Percentiles rank a stretch among this genome's conserved stretches.
Conservation (phyloP, 2,888 invertebrate genomes). For the Cantharis rufa region DNA sequence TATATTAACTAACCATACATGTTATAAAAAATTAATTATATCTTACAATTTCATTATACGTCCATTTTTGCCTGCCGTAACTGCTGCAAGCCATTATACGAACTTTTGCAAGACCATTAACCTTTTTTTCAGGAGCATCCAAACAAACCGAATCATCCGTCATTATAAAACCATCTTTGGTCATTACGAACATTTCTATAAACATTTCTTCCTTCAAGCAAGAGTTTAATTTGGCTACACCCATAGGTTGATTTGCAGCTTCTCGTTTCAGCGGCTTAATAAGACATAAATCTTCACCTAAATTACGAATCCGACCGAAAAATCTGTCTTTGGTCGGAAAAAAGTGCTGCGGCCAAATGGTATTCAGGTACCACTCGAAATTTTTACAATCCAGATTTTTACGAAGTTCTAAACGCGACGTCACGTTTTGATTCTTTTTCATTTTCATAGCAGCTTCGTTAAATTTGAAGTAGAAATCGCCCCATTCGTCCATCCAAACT, state of each 20-base stretch:
- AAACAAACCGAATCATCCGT: slow-evolving; percentile 87
- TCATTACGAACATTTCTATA: slow-evolving; percentile 74
- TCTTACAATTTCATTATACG: slow-evolving; percentile 59
- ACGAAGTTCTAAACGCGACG: slow-evolving; percentile 66
- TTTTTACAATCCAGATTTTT: slow-evolving; percentile 67
- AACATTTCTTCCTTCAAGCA: slow-evolving; percentile 66
- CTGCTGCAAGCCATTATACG: slow-evolving; percentile 75
- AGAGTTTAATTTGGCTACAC: slow-evolving; percentile 67
- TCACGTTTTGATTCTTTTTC: slow-evolving; percentile 66
- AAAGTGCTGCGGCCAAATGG: slow-evolving; percentile 96
- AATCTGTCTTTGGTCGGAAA: slow-evolving; percentile 86
- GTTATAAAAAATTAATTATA: background rate
- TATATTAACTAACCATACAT: background rate
- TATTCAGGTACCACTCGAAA: slow-evolving; percentile 91
- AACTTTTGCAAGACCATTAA: slow-evolving; percentile 59
- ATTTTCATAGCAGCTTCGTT: slow-evolving; percentile 70
- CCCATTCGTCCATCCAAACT: slow-evolving; percentile 99
- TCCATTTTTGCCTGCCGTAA: slow-evolving; percentile 72
- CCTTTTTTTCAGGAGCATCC: slow-evolving; percentile 65
- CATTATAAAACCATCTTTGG: slow-evolving; percentile 74
- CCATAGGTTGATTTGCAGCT: slow-evolving; percentile 70
- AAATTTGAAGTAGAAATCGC: slow-evolving; percentile 87
- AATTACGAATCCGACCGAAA: slow-evolving; percentile 80
- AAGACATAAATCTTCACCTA: slow-evolving; percentile 60
- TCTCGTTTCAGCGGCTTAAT: slow-evolving; percentile 66